phyloP scores from a whole-genome alignment of 2,888 invertebrate species.

The Acronicta alni region DNA sequence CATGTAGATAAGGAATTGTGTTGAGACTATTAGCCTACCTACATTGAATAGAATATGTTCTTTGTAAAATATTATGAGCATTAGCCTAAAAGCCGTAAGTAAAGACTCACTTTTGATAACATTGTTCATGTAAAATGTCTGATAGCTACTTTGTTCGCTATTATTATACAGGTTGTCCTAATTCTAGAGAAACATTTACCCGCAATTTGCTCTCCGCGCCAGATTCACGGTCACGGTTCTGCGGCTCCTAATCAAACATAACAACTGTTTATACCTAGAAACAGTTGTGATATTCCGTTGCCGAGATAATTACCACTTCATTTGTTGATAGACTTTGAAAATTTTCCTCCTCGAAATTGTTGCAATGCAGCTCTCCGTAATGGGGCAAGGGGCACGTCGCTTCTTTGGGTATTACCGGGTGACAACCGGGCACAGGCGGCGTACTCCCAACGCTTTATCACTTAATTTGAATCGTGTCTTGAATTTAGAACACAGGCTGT shows the following conservation, averaged over 20 bases:
- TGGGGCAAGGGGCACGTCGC: slow-evolving; percentile 64
- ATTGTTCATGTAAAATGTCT: too few species aligned
- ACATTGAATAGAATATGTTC: too few species aligned
- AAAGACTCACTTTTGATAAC: neutral
- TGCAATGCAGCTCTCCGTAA: slow-evolving; percentile 60
- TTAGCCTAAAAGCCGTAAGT: too few species aligned
- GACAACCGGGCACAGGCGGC: slow-evolving; percentile 75
- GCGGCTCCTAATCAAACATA: slow-evolving; percentile 39
- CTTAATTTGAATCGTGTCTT: slow-evolving; percentile 85
- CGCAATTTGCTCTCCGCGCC: slow-evolving; percentile 15
- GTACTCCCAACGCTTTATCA: slow-evolving; percentile 80
- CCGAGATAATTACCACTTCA: slow-evolving; percentile 45
- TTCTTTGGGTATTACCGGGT: slow-evolving; percentile 71
- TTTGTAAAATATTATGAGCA: too few species aligned
- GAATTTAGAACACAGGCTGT: slow-evolving; percentile 74
- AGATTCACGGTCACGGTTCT: slow-evolving; percentile 24
- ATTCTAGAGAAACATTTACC: slow-evolving; percentile 21
- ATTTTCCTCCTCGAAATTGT: slow-evolving; percentile 55
- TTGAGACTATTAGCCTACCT: neutral
- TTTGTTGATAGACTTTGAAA: slow-evolving; percentile 47
- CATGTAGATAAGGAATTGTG: neutral
- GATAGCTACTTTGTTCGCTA: neutral
- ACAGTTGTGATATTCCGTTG: slow-evolving; percentile 36
- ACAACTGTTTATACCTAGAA: slow-evolving; percentile 4
- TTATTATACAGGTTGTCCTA: slow-evolving; percentile 9